phyloP scores from a whole-genome alignment of 2,888 invertebrate genomes.

The Pteria penguin region DNA sequence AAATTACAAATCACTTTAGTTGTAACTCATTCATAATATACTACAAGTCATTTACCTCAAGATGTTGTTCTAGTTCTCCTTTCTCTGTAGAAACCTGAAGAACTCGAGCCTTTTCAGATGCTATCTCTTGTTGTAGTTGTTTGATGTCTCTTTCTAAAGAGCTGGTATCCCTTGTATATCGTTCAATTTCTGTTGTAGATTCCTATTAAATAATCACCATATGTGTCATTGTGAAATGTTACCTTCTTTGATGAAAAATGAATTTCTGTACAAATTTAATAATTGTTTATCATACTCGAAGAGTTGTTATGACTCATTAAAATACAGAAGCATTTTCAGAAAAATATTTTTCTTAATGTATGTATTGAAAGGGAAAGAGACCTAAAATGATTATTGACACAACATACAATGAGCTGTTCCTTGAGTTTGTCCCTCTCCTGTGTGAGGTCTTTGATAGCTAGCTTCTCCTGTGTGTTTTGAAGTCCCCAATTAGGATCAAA shows the following conservation, averaged over 20 bases:
- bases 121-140: constrained; percentile 61
- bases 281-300: too few species aligned
- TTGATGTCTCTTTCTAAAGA: constrained; percentile 57
- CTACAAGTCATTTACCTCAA: constrained; percentile 51
- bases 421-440: constrained; percentile 61
- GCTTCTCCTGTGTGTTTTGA: constrained; percentile 41
- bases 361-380: too few species aligned
- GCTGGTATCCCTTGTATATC: constrained; percentile 57
- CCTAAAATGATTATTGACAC: constrained; percentile 1
- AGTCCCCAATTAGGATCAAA: constrained; percentile 36
- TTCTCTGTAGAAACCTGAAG: constrained; percentile 61
- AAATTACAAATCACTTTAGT: too few species aligned
- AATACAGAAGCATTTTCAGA: too few species aligned
- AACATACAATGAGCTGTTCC: constrained; percentile 63
- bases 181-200: constrained; percentile 50
- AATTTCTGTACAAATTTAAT: too few species aligned
- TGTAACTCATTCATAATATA: too few species aligned
- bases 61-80: constrained; percentile 60
- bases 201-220: constrained; percentile 59
- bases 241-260: too few species aligned
- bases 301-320: too few species aligned
- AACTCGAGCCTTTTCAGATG: constrained; percentile 60
- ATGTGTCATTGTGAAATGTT: too few species aligned
- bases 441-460: constrained; percentile 60
- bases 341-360: too few species aligned